Percentiles rank a stretch among this genome's conserved stretches.
Evolutionary conservation across 2,888 invertebrate genomes (phyloP).

Genomic region (Mythimna vitellina): DNA sequence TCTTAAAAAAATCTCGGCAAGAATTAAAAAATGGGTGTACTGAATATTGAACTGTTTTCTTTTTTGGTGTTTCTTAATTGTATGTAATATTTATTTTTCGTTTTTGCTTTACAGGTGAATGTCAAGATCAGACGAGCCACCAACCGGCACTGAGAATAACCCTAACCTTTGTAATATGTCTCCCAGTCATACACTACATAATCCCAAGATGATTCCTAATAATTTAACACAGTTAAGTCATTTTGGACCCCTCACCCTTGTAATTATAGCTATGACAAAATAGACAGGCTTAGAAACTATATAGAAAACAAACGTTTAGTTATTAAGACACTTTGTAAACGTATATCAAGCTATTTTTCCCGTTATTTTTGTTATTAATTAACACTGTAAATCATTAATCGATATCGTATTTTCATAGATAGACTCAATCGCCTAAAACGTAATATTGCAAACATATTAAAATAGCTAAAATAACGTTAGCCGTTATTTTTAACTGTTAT

Average conservation of each 20-base stretch:
- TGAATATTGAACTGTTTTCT: neutral
- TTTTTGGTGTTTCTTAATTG: neutral
- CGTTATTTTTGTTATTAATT: conserved; percentile 56
- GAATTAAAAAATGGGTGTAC: no score
- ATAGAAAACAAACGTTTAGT: conserved; percentile 65
- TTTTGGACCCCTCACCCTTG: conserved; percentile 72
- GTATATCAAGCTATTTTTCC: conserved; percentile 66
- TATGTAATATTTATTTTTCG: neutral
- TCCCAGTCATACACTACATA: conserved; percentile 76
- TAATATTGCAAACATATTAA: conserved; percentile 54
- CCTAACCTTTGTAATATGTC: conserved; percentile 69
- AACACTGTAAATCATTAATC: conserved; percentile 56
- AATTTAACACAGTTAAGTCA: conserved; percentile 57
- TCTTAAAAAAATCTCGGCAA: no score
- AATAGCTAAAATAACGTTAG: conserved; percentile 59
- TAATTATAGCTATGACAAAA: conserved; percentile 75
- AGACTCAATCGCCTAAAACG: conserved; percentile 65
- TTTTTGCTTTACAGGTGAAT: conserved; percentile 90
- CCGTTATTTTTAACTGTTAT: conserved; percentile 62
- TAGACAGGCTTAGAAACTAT: conserved; percentile 67
- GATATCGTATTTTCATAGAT: conserved; percentile 65
- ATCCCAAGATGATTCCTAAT: conserved; percentile 86
- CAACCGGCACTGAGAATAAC: conserved; percentile 77
- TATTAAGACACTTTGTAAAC: conserved; percentile 68
- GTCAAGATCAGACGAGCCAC: conserved; percentile 86